Conservation (phyloP, 2,113 vertebrate genomes). For the Erinaceus europaeus region DNA sequence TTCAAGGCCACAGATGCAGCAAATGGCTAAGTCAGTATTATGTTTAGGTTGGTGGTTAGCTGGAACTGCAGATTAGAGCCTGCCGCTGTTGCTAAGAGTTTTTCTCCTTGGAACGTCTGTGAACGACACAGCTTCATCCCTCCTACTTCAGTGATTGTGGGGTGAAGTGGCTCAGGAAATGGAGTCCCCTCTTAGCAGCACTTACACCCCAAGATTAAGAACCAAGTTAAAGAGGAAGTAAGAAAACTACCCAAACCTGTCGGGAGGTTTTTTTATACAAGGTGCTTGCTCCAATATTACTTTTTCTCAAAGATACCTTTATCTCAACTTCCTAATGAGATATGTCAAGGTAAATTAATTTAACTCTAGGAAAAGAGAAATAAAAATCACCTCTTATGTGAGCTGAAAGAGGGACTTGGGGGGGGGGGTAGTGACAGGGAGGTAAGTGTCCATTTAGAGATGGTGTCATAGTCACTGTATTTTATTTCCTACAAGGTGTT, state of each 20-base stretch:
- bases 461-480: rapidly evolving
- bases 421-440: no score
- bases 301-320: background rate
- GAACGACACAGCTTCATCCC: background rate
- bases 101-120: background rate
- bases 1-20: background rate
- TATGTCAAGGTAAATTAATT: background rate
- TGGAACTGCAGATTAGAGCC: background rate
- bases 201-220: background rate
- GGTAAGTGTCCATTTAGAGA: background rate
- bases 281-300: background rate
- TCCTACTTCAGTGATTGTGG: background rate
- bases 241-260: no score
- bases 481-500: background rate
- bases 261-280: background rate
- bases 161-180: background rate
- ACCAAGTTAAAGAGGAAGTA: background rate
- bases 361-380: background rate
- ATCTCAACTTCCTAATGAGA: background rate
- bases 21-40: background rate
- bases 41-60: background rate
- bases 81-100: background rate
- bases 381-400: background rate
- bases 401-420: background rate
- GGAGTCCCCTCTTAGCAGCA: background rate